phyloP scores from a whole-genome alignment of 2,888 invertebrate species.

The Podabrus alpinus region DNA sequence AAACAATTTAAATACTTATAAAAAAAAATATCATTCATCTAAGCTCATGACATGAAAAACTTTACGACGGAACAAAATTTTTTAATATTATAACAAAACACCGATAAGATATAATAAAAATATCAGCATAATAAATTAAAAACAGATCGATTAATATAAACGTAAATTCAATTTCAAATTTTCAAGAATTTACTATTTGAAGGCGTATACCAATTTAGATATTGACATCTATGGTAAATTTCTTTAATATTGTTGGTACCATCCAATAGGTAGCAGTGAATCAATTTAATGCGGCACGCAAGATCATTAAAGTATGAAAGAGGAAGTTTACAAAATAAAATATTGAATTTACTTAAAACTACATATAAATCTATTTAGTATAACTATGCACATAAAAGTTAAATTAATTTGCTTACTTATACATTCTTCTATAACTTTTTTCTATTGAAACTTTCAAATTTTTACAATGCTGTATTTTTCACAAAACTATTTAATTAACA shows the following conservation, averaged over 20 bases:
- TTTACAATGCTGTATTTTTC: neutral
- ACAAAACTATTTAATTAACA: too few species aligned
- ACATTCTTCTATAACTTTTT: neutral
- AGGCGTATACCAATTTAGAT: slow-evolving; percentile 1
- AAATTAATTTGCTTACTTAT: neutral
- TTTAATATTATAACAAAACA: neutral
- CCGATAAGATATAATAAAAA: neutral
- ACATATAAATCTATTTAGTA: neutral
- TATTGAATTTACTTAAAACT: neutral
- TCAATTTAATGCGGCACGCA: slow-evolving; percentile 2
- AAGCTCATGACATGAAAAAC: neutral
- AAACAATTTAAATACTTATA: neutral
- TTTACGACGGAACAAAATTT: neutral
- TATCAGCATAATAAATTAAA: neutral
- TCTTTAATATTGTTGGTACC: slow-evolving; percentile 1
- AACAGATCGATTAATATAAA: neutral
- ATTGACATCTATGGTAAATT: neutral
- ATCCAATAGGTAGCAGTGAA: slow-evolving; percentile 1
- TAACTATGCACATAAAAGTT: neutral
- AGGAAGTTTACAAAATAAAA: neutral
- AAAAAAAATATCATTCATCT: neutral
- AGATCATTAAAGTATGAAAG: neutral
- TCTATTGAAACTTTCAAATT: neutral
- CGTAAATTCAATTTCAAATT: neutral
- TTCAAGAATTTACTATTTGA: neutral